Base-by-base conservation (phyloP, 2,888 invertebrate genomes). In the Zeuzera pyrina region DNA sequence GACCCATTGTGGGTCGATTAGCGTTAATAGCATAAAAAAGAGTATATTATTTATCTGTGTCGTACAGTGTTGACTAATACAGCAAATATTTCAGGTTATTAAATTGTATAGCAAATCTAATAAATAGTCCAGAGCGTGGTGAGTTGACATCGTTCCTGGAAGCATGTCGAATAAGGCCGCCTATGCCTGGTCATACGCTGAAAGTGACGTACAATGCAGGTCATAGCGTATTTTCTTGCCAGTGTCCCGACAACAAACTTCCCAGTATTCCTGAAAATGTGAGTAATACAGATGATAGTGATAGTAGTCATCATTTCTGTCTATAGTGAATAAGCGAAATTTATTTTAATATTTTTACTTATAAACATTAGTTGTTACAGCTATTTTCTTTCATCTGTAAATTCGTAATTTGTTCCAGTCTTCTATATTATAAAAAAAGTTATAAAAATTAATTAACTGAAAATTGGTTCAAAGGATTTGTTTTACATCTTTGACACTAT, bases 201-300 rank as follows among this genome's bases (percentile, higher is more conserved):
- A 72, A 62, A 45, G 67, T 74, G 12, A 71, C 66, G 5, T 71
- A 67, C 53, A 71, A 70, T 43, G 69, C 76, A 1, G 81, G 78
- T 3, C 69, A 71, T 46, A 72, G 63, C 45, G 72, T 70, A 35
- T 78, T 79, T 55, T 57, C 64, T 46, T 88, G 88, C 46, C 84
- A 95, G 90, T 87, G 88, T 58, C 95, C 96, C 57, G 87, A 91
- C 55, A 90, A 89, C 51, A 91, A 91, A 61, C 85, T 98, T 49
- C 97, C 98, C 12, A 94, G 93, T 72, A 95, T 98, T 84, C 97
- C 97, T 32, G 94, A 96, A 77, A 97, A 97, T 87, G 97, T 96
- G 78, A 90, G 92, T 88, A 45, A 15, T 12, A 23, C 3, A 19
- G 19, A 12, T 7, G 11, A 19, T 12, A 19, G 8, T 22, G 14